Base-by-base conservation (phyloP, 2,797 vertebrate species). In the Triplophysa yarkandensis region DNA sequence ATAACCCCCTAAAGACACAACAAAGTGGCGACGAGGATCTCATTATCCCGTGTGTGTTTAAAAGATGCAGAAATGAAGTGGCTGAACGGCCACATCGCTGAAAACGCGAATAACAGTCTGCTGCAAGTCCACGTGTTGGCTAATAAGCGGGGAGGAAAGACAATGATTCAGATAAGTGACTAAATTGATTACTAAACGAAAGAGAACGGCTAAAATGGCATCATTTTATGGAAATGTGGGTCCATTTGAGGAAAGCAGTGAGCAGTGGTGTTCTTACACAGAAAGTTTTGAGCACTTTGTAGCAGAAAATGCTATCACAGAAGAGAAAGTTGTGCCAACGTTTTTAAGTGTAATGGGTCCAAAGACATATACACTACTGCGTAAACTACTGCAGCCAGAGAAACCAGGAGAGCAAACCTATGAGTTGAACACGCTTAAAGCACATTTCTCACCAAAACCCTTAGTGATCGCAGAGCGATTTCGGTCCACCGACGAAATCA, bases 361-460 rank as follows among this genome's bases (percentile, higher is more conserved):
- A n/a, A n/a, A n/a, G n/a, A n/a, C n/a, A n/a, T n/a, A n/a, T n/a
- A n/a, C n/a, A n/a, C n/a, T n/a, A n/a, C 74, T 80, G 39, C 36
- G 25, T 27, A 74, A 69, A 6, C 52, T 79, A 25, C 68, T 80
- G 16, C 73, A 79, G 61, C 80, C 80, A 39, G 77, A 58, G 2
- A 77, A 79, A 14, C 64, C 76, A 28, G 58, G 78, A 3, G 60
- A 46, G 8, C 74, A 82, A 68, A 77, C 68, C 0, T 81, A 71
- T 70, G 39, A 74, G 28, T 66, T 83, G 27, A 27, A 4, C 9
- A 67, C 65, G 6, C 48, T 74, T 4, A 28, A 13, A 39, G 21
- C 72, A 25, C 75, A 82, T 68, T 80, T 77, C 21, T 81, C 76
- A n/a, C 79, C 76, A 32, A 83, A 82, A 19, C 68, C 79, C 61